Base-by-base conservation (phyloP, 2,113 vertebrate genomes). In the Xerus inauris region DNA sequence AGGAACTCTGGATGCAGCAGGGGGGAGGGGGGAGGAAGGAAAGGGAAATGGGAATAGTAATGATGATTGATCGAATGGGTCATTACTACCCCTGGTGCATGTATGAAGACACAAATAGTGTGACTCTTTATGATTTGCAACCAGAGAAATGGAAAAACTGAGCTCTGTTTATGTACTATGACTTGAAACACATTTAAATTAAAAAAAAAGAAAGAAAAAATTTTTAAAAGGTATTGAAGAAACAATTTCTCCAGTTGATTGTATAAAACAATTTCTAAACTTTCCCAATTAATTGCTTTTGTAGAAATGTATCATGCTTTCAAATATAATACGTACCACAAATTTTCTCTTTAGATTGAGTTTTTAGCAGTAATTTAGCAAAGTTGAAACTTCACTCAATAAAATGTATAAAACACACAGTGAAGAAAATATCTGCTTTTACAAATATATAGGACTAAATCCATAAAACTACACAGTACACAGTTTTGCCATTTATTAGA, bases 281-380 rank as follows among this genome's bases (percentile, higher is more conserved):
- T 77, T 67, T 59, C 49, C 40, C 22, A 75, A 71, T 47, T 76
- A 71, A 72, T 81, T 92, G 51, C 38, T 84, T 80, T 95, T 77
- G 51, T 84, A 95, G 81, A 85, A 92, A 84, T 51, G 8, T 0
- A 77, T 57, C 24, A 26, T 5, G 77, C 30, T 51, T 94, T 86
- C 77, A 89, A 94, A 86, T 62, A 94, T 87, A 86, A 64, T 69
- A 94, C 22, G 59, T 2, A 89, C 6, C 1, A 65, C 11, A 75
- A 76, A 51, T 79, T 42, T 87, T 73, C 12, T 73, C 51, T 94
- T 85, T 69, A 80, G 32, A 64, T 65, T 38, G 32, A 24, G 54
- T 72, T 81, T 88, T 80, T n/a, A 51, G 38, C 11, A 75, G 6
- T 69, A 95, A 94, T 79, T 67, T 71, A 91, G n/a, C 40, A 89